A percentile compares a stretch with the other conserved stretches of the same genome.
Evolutionary conservation across 2,888 invertebrate genomes (phyloP).

Genomic region (Leucophenga montana): DNA sequence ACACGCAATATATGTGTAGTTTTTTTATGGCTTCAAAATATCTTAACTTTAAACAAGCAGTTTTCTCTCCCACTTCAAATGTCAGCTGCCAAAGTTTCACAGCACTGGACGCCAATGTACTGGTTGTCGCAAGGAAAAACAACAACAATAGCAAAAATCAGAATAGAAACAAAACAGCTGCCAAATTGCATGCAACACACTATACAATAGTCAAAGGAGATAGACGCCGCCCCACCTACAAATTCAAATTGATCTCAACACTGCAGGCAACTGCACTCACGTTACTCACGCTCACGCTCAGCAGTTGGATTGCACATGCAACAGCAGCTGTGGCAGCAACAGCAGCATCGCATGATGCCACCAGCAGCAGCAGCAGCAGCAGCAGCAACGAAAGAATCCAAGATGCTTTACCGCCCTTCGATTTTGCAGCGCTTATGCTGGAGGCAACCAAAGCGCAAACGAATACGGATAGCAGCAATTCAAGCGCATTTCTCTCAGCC

Average conservation of each 20-base stretch:
- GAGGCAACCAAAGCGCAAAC: conserved; percentile 28
- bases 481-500: conserved; percentile 52
- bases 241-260: conserved; percentile 58
- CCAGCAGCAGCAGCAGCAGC: no score
- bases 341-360: conserved; percentile 23
- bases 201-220: not conserved
- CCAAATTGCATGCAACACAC: conserved; percentile 5
- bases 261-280: conserved; percentile 51
- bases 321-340: conserved; percentile 33
- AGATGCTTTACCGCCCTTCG: conserved; percentile 39
- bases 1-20: conserved; percentile 8
- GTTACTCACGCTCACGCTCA: conserved; percentile 53
- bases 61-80: not conserved
- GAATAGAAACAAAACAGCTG: conserved; percentile 21
- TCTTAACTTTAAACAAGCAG: not conserved
- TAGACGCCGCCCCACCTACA: not conserved
- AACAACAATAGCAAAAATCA: conserved; percentile 7
- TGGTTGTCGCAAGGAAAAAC: not conserved
- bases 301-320: conserved; percentile 53
- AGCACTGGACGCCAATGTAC: not conserved
- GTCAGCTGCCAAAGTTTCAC: not conserved
- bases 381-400: conserved; percentile 24
- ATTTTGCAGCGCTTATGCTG: conserved; percentile 46
- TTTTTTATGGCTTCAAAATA: conserved; percentile 22
- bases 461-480: conserved; percentile 46